Conservation (phyloP, 2,888 invertebrate species). For the Pristionchus exspectatus region DNA sequence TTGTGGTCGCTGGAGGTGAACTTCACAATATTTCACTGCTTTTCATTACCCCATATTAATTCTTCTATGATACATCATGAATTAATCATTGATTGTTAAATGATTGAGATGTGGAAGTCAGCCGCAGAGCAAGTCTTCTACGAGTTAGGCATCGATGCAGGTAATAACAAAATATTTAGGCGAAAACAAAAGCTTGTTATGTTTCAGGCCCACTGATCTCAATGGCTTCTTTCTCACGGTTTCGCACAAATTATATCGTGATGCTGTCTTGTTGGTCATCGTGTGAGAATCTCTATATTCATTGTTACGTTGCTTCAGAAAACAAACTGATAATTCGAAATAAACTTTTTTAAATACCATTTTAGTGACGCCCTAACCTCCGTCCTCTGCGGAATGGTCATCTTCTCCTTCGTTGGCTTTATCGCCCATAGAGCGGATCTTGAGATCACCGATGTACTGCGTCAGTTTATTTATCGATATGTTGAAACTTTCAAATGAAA, state of each 20-base stretch:
- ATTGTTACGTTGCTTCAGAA: background rate
- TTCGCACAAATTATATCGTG: slow-evolving; percentile 76
- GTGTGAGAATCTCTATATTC: slow-evolving; percentile 62
- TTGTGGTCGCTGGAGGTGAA: slow-evolving; percentile 65
- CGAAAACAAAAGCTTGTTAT: background rate
- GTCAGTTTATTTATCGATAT: too few relatives aligned
- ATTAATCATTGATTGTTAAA: background rate
- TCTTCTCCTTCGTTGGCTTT: slow-evolving; percentile 76
- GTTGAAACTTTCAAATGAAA: too few relatives aligned
- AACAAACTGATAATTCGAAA: too few relatives aligned
- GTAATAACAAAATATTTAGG: too few relatives aligned
- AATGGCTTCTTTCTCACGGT: slow-evolving; percentile 77
- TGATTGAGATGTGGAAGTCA: slow-evolving; percentile 80
- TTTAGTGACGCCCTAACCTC: slow-evolving; percentile 71
- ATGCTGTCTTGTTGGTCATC: slow-evolving; percentile 73
- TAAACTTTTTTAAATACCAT: too few relatives aligned
- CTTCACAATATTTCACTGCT: too few relatives aligned
- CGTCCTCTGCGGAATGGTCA: slow-evolving; percentile 74
- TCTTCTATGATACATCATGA: too few relatives aligned
- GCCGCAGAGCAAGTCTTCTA: slow-evolving; percentile 81
- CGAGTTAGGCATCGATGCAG: slow-evolving; percentile 79
- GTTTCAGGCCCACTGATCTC: slow-evolving; percentile 71
- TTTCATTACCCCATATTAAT: too few relatives aligned
- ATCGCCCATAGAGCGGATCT: slow-evolving; percentile 67
- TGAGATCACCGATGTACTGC: slow-evolving; percentile 66